These are phyloP conservation scores for Leptinotarsa texana DNA, from an alignment of 1,140 invertebrate genomes.

Conservation along the genomic window DNA sequence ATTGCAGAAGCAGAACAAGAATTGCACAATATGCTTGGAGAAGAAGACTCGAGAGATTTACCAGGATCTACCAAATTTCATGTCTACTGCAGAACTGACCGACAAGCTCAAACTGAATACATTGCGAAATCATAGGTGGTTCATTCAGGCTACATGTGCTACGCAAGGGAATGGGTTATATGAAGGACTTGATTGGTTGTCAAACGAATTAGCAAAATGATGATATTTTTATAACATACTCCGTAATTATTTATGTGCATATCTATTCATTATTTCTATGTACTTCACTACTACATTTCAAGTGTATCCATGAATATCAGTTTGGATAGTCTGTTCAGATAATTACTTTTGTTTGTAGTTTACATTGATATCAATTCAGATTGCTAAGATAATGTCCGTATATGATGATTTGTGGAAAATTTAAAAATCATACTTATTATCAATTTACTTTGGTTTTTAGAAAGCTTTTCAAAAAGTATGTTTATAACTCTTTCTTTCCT, in stretches of 20 bases:
- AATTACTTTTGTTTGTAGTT: neutral
- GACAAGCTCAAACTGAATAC: conserved; percentile 93
- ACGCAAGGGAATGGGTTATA: conserved; percentile 96
- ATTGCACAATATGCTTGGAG: conserved; percentile 82
- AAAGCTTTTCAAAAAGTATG: no score
- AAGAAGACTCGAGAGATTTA: conserved; percentile 98
- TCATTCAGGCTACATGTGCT: conserved; percentile 96
- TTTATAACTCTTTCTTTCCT: no score
- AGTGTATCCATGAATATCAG: neutral
- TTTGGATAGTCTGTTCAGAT: neutral
- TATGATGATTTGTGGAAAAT: no score
- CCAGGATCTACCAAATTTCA: conserved; percentile 97
- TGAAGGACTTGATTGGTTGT: conserved; percentile 97
- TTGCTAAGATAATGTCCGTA: neutral
- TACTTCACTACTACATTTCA: neutral
- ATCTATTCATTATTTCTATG: neutral
- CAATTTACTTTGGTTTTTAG: no score
- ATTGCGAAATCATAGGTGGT: conserved; percentile 90
- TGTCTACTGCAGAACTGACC: conserved; percentile 94
- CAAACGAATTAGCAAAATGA: conserved; percentile 83
- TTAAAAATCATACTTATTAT: no score
- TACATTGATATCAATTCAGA: neutral
- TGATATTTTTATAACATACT: neutral
- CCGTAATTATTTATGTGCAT: neutral
- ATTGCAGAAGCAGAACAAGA: conserved; percentile 83